These are phyloP conservation scores for Columba livia DNA, from an alignment of 2,113 vertebrate species.

Conservation along the genomic window DNA sequence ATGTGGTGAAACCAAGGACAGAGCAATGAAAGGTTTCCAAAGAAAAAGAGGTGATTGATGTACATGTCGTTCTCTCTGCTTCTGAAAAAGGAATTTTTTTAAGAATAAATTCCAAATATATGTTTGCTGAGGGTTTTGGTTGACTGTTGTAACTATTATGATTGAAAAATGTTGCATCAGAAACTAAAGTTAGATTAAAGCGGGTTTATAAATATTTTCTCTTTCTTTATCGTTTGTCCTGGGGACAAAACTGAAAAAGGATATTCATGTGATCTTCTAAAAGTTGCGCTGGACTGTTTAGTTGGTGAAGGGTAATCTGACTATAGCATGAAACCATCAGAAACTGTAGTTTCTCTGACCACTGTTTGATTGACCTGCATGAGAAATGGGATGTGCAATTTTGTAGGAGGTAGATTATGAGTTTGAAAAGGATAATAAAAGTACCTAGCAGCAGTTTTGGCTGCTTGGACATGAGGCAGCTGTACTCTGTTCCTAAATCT, in stretches of 20 bases:
- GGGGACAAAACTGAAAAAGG: not conserved
- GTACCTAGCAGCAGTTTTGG: conserved; percentile 72
- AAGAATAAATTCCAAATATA: not conserved
- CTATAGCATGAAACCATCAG: conserved; percentile 2
- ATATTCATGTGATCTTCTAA: not conserved
- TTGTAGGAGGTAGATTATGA: conserved; percentile 74
- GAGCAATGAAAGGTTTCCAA: not conserved
- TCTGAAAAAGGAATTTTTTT: not conserved
- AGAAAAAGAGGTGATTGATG: not conserved
- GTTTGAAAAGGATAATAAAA: conserved; percentile 75
- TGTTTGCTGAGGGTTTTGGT: not conserved
- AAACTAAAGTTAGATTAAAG: not conserved
- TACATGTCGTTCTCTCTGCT: not conserved
- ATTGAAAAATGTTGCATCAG: not conserved
- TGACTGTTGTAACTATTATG: not conserved
- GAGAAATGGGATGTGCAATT: conserved; percentile 69
- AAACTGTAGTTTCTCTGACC: conserved; percentile 15
- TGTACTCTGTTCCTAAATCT: conserved; percentile 80
- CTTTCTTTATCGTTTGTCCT: not conserved
- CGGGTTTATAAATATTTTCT: not conserved
- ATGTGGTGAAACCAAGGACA: not conserved
- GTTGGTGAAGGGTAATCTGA: not conserved
- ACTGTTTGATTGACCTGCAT: conserved; percentile 64
- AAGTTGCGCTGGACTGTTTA: not conserved
- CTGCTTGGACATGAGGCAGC: conserved; percentile 74